Conservation (phyloP, 2,113 vertebrate genomes). For the Suricata suricatta region DNA sequence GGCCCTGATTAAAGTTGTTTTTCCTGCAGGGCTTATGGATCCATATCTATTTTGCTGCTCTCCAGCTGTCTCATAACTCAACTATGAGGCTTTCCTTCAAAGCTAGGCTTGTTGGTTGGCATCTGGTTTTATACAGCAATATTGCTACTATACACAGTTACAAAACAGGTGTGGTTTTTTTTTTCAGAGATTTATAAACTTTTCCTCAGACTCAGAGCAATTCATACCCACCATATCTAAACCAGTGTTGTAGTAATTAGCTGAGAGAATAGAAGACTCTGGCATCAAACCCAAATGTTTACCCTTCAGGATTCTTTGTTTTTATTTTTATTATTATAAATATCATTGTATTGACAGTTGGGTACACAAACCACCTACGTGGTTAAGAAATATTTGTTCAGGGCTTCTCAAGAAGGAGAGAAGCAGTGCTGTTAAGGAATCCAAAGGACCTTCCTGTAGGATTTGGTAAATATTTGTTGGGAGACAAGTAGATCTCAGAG, state of each 20-base stretch:
- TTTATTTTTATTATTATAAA: neutral
- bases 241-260: conserved; percentile 47
- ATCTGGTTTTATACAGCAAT: conserved; percentile 12
- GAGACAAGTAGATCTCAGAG: neutral
- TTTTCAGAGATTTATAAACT: conserved; percentile 16
- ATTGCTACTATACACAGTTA: neutral
- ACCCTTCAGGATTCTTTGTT: neutral
- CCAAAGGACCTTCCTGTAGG: neutral
- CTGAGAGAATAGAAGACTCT: neutral
- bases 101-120: conserved; percentile 14
- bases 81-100: conserved; percentile 51
- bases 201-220: conserved; percentile 20
- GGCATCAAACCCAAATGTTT: neutral
- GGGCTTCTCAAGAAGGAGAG: neutral
- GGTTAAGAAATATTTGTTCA: conserved; percentile 11
- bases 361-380: neutral
- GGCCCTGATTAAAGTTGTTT: conserved; percentile 70
- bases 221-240: neutral
- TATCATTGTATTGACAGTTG: conserved; percentile 11
- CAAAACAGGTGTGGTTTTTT: neutral
- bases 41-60: conserved; percentile 69
- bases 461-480: conserved; percentile 32
- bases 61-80: conserved; percentile 75
- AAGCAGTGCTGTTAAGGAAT: neutral
- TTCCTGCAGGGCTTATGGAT: conserved; percentile 59